Evolutionary conservation across 2,888 invertebrate species (phyloP).

Genomic region (Drosophila flavopinicola): DNA sequence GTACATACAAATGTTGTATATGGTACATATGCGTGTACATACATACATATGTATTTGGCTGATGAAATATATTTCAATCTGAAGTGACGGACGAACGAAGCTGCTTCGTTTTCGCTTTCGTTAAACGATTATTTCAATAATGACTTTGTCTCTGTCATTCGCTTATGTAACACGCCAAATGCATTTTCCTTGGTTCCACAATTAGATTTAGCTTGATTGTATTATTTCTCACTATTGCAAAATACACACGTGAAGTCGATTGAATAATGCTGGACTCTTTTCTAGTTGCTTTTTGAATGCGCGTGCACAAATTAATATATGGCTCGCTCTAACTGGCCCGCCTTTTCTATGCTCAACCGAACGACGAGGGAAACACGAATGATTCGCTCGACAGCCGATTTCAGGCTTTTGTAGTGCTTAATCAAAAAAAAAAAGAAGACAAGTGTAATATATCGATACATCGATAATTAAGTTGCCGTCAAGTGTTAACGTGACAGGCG

Average conservation of each 20-base stretch:
- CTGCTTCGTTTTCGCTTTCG: constrained; percentile 37
- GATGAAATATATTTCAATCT: constrained; percentile 41
- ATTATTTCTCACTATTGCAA: constrained; percentile 45
- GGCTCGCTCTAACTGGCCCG: constrained; percentile 5
- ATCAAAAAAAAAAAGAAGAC: constrained; percentile 1
- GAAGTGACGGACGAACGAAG: constrained; percentile 21
- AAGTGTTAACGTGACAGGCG: background rate
- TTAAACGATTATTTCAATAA: constrained; percentile 32
- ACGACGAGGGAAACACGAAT: constrained; percentile 51
- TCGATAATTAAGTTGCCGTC: constrained; percentile 6
- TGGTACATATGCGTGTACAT: background rate
- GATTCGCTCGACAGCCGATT: constrained; percentile 30
- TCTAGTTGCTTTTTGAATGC: constrained; percentile 32
- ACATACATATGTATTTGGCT: constrained; percentile 23
- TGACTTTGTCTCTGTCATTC: constrained; percentile 34
- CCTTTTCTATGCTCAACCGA: constrained; percentile 19
- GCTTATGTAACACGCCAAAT: constrained; percentile 54
- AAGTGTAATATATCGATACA: constrained; percentile 31
- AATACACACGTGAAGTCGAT: constrained; percentile 48
- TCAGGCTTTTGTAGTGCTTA: constrained; percentile 36
- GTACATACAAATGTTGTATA: constrained; percentile 15
- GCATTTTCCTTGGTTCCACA: constrained; percentile 22
- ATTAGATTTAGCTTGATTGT: constrained; percentile 30
- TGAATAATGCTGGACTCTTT: constrained; percentile 46
- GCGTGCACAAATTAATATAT: constrained; percentile 42